These are phyloP conservation scores for Perithous albicinctus DNA, from an alignment of 2,888 invertebrate genomes.

Conservation along the genomic window DNA sequence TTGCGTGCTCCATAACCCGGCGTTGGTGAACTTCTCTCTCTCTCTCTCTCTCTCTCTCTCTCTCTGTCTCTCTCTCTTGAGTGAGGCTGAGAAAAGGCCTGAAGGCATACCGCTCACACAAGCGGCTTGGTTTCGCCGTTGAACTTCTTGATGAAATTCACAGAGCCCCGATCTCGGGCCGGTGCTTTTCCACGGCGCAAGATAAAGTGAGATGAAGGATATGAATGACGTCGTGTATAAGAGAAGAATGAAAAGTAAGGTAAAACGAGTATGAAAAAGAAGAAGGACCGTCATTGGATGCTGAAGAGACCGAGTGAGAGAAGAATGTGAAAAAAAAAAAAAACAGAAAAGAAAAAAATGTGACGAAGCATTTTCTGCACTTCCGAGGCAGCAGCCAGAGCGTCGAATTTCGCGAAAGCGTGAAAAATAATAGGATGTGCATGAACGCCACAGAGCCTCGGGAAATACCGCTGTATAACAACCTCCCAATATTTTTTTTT, in stretches of 20 bases:
- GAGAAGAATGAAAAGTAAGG: background rate
- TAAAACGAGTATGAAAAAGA: constrained; percentile 15
- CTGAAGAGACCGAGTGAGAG: background rate
- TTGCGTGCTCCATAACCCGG: background rate
- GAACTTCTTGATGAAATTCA: constrained; percentile 69
- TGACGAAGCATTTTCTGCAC: constrained; percentile 43
- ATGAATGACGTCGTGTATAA: constrained; percentile 27
- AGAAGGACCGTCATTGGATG: background rate
- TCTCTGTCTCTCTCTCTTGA: no score
- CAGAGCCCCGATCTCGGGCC: constrained; percentile 29
- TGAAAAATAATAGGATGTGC: constrained; percentile 21
- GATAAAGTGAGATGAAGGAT: constrained; percentile 44
- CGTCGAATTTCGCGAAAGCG: constrained; percentile 2
- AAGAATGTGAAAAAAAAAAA: no score
- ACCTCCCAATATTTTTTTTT: constrained; percentile 9
- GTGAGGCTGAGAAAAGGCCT: constrained; percentile 32
- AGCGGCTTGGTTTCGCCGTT: constrained; percentile 49
- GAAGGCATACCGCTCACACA: constrained; percentile 26
- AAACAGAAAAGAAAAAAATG: no score
- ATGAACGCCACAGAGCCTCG: constrained; percentile 9
- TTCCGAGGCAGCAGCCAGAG: constrained; percentile 7
- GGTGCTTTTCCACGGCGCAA: constrained; percentile 31
- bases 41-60: no score
- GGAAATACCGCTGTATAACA: constrained; percentile 1
- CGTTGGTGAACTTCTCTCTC: no score